These are phyloP conservation scores for Abramis brama DNA, from an alignment of 2,113 vertebrate species.

Conservation along the genomic window DNA sequence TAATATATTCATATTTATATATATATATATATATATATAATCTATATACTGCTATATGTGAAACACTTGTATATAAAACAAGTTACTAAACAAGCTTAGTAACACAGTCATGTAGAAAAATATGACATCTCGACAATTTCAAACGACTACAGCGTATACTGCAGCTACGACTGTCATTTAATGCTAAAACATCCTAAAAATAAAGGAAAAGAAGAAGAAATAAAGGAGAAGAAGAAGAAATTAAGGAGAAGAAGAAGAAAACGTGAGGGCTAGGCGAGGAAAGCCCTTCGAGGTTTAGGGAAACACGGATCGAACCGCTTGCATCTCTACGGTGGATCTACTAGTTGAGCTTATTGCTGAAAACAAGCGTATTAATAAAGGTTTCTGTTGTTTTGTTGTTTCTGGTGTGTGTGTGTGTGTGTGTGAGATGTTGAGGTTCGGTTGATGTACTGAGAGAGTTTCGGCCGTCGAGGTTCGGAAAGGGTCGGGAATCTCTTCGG, in stretches of 20 bases:
- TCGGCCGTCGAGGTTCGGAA: conserved; percentile 31
- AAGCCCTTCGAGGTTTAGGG: not conserved
- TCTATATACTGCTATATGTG: conserved; percentile 56
- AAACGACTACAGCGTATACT: conserved; percentile 52
- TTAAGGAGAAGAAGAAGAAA: not conserved
- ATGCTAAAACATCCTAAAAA: conserved; percentile 52
- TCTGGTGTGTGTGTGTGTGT: conserved; percentile 24
- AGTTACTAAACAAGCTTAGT: conserved; percentile 52
- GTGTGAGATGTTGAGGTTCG: conserved; percentile 19
- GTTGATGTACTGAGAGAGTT: conserved; percentile 35
- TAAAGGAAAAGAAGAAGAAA: not conserved
- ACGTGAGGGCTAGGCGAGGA: too few relatives aligned
- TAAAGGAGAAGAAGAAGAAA: not conserved
- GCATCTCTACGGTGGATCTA: conserved; percentile 38
- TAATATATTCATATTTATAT: conserved; percentile 53
- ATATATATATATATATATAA: not conserved
- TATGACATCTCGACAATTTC: conserved; percentile 57
- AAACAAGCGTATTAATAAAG: conserved; percentile 20
- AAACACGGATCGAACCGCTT: conserved; percentile 41
- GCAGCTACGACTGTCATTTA: conserved; percentile 47
- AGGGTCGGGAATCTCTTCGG: not conserved
- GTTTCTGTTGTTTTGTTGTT: conserved; percentile 21
- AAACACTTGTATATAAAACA: conserved; percentile 61
- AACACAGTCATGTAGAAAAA: conserved; percentile 61
- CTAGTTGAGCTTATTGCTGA: conserved; percentile 53